These are phyloP conservation scores for Scaptomyza reducta DNA, from an alignment of 2,888 invertebrate genomes.

Conservation along the genomic window DNA sequence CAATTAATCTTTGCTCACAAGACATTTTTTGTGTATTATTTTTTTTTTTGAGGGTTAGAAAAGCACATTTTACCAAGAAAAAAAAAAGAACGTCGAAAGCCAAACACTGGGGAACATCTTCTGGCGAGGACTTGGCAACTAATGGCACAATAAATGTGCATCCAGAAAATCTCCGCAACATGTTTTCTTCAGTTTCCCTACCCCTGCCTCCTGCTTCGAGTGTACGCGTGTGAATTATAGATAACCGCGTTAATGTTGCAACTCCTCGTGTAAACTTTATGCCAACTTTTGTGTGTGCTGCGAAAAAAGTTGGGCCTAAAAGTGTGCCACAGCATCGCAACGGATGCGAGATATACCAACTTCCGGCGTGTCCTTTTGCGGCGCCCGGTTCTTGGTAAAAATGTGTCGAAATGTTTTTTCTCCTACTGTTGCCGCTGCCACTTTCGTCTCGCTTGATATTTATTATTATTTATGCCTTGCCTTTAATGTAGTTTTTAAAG, in stretches of 20 bases:
- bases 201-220: neutral
- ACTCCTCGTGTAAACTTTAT: constrained; percentile 44
- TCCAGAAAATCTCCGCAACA: constrained; percentile 51
- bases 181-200: neutral
- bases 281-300: constrained; percentile 30
- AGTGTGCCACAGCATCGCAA: constrained; percentile 48
- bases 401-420: constrained; percentile 50
- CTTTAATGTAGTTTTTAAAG: constrained; percentile 41
- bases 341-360: constrained; percentile 59
- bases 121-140: constrained; percentile 40
- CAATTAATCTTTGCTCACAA: constrained; percentile 69
- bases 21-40: constrained; percentile 21
- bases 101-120: constrained; percentile 48
- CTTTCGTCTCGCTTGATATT: constrained; percentile 19
- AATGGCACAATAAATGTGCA: constrained; percentile 76
- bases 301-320: constrained; percentile 54
- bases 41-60: constrained; percentile 19
- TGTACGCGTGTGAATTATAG: constrained; percentile 74
- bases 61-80: constrained; percentile 31
- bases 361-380: constrained; percentile 54
- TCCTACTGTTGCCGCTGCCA: constrained; percentile 1
- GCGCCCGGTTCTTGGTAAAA: constrained; percentile 3
- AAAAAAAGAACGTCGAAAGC: constrained; percentile 32
- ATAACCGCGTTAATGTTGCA: constrained; percentile 78
- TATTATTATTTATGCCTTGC: constrained; percentile 70